Conservation (phyloP, 2,888 invertebrate species). For the Euplexia lucipara region DNA sequence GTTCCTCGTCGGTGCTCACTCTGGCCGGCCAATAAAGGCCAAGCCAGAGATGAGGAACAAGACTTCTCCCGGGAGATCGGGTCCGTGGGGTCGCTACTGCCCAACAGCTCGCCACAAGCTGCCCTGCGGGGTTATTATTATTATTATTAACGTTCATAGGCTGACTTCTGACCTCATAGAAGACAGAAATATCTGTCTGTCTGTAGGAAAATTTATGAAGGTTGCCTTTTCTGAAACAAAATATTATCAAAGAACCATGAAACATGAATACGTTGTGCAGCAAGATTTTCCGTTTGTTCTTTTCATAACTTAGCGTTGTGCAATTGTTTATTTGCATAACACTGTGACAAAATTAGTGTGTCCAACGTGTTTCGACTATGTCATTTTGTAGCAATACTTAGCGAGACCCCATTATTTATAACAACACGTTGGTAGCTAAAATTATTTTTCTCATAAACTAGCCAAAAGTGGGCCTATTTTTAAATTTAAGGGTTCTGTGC, state of each 20-base stretch:
- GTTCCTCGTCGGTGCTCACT: too few species aligned
- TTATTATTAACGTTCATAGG: too few species aligned
- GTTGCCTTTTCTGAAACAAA: background rate
- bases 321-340: constrained; percentile 42
- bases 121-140: too few species aligned
- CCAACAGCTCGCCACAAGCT: too few species aligned
- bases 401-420: background rate
- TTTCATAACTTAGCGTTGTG: constrained; percentile 21
- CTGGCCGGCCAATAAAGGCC: too few species aligned
- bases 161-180: background rate
- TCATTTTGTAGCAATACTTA: constrained; percentile 36
- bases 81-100: too few species aligned
- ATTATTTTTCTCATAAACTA: background rate
- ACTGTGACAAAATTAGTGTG: constrained; percentile 51
- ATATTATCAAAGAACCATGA: constrained; percentile 5
- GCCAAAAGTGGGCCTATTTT: too few species aligned
- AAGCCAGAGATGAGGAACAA: too few species aligned
- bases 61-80: too few species aligned
- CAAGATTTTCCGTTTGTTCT: constrained; percentile 29
- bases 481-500: too few species aligned
- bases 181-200: background rate
- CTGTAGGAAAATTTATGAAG: too few species aligned
- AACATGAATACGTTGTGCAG: constrained; percentile 9
- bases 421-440: too few species aligned
- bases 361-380: constrained; percentile 35